Conservation (phyloP, 2,113 vertebrate species). For the Grammomys dolichurus region DNA sequence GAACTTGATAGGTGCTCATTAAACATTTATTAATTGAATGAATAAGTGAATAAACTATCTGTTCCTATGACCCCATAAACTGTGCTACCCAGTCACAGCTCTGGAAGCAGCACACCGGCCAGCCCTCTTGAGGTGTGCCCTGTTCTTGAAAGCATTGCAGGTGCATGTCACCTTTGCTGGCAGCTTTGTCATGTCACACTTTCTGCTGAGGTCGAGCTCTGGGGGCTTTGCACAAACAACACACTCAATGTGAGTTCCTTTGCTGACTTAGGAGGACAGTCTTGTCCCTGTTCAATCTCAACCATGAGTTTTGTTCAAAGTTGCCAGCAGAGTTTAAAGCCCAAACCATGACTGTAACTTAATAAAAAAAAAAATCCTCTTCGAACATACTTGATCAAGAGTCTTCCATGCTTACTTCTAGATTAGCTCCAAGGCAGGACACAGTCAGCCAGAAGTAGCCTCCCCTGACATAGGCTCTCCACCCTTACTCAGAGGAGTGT, state of each 20-base stretch:
- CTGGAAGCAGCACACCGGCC: background rate
- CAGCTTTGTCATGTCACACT: background rate
- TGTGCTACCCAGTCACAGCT: background rate
- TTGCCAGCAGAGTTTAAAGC: slow-evolving; percentile 10
- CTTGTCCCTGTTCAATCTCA: background rate
- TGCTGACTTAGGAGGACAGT: background rate
- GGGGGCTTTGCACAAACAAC: background rate
- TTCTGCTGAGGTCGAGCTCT: background rate
- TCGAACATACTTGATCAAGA: background rate
- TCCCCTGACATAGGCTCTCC: background rate
- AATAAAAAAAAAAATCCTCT: background rate
- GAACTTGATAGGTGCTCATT: background rate
- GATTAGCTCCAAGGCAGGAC: background rate
- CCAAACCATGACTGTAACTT: background rate
- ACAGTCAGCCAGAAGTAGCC: background rate
- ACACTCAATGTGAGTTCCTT: background rate
- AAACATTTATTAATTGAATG: background rate
- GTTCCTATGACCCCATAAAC: background rate
- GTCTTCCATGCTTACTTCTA: background rate
- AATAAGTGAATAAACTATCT: background rate
- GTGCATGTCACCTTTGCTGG: background rate
- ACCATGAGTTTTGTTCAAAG: background rate
- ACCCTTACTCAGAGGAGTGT: background rate
- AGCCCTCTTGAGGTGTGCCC: background rate
- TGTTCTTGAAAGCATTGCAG: background rate